Base-by-base conservation (phyloP, 2,888 invertebrate species). In the Invenusta paracnida region DNA sequence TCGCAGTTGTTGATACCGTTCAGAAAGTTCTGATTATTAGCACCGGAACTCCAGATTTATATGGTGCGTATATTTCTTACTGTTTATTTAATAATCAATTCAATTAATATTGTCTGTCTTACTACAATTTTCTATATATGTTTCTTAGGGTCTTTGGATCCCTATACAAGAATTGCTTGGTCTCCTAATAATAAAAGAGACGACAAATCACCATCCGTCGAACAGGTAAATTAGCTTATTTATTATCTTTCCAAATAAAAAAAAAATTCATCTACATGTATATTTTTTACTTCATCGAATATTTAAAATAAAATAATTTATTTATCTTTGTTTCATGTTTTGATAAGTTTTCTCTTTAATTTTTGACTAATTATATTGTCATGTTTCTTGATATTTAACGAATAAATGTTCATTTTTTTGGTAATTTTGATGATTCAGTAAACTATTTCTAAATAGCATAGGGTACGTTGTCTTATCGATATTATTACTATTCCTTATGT, bases 1-100 rank as follows among this genome's bases (percentile, higher is more conserved):
- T 98, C 92, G 96, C 96, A 91, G 94, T 98, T 92, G 94, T 97
- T 91, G 98, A 98, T 93, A 94, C 96, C 92, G 94, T 95, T 91
- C 96, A 97, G 92, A 96, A 95, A 93, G 93, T 94, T 88, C 95
- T 90, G 87, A 94, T 98, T 90, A 93, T 95, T 88, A 96, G 96
- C 92, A 94, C 96, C 92, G 95, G 95, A 88, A 95, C 96, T 89
- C 94, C 95, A 89, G 96, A 97, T 92, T 94, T 98, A 89, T 97
- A 97, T 93, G 95, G 95, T 91, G 94, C 88, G 88, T 82, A 29
- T 29, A 82, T 30, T 29, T 29, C 28, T 30, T 29, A 29, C 83
- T 30, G 2, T 23, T 5, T n/a, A 28, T 82, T 82, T 82, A 28
- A 82, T 82, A 48, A 48, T 5, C 17, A 48, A 48, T 48, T 48